Conservation (phyloP, 2,113 vertebrate species). For the Calypte anna region DNA sequence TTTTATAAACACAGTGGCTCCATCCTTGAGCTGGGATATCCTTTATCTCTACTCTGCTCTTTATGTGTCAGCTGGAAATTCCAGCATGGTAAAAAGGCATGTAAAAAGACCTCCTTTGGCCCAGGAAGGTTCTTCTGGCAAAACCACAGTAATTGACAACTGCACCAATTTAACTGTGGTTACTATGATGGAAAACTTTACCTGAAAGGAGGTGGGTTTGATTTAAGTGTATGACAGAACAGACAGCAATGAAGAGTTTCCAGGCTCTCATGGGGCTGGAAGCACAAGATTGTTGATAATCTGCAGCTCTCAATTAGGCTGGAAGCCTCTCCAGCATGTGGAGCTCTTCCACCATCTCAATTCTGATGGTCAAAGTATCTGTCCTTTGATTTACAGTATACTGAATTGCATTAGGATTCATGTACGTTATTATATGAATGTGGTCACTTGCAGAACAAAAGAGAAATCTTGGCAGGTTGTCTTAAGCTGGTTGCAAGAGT, state of each 20-base stretch:
- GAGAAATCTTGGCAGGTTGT: background rate
- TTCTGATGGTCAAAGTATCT: background rate
- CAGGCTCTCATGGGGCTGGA: background rate
- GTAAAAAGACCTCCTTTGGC: background rate
- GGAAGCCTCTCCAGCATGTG: background rate
- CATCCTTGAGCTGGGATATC: background rate
- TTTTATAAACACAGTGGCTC: background rate
- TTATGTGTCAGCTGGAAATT: background rate
- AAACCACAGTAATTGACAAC: background rate
- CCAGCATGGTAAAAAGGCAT: background rate
- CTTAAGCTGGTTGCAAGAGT: background rate
- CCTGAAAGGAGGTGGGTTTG: background rate
- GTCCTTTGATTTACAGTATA: background rate
- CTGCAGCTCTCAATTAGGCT: background rate
- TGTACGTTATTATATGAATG: background rate
- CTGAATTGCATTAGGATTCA: background rate
- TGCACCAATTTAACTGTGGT: background rate
- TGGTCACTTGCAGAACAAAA: background rate
- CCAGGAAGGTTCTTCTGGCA: background rate
- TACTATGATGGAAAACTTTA: background rate
- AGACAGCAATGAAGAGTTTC: background rate
- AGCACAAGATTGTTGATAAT: background rate
- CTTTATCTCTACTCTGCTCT: background rate
- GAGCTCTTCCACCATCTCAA: background rate
- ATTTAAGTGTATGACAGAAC: background rate